Evolutionary conservation across 2,797 vertebrate species (phyloP), one percentile per base, ranked within the genome.

Genomic region (Cuculus canorus): DNA sequence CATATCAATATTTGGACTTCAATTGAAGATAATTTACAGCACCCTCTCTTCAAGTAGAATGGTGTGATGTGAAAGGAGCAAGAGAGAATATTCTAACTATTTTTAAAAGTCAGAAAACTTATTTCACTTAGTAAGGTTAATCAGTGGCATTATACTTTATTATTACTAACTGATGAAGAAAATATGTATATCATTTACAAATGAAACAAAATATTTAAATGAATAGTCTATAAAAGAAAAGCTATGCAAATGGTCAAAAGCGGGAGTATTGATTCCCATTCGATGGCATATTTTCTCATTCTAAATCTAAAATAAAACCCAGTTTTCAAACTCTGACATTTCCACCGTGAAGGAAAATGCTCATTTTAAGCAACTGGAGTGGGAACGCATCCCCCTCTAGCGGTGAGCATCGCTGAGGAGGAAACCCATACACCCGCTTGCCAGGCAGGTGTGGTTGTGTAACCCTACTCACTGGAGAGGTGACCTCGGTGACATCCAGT

Each of bases 381-480:
- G 68, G 71, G 60, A 82, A 27, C 0, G 1, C 60, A 71, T 17
- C 88, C 9, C 94, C 90, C 85, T 77, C 90, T 95, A 84, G 94
- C 1, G 82, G 92, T 17, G 28, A 56, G 21, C 35, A 3, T 19
- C 1, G 1, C 79, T 22, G 28, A 6, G 16, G 10, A 43, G 35
- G 23, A 35, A 52, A 64, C 27, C 10, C 22, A 25, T 14, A 30
- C 56, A 15, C 16, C 33, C 3, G 1, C 22, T 43, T 13, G 50
- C 19, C 19, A 18, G 45, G 19, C 13, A 18, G 2, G 2, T 11
- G 13, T 11, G n/a, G 50, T 35, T 0, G 0, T 0, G 3, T 28
- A 21, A 7, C 27, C 9, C 24, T 5, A 24, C 10, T 14, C 0
- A 2, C 22, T 9, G 22, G 13, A 30, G 25, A 10, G 3, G 10